Percentiles rank a stretch among this genome's conserved stretches.
These are phyloP conservation scores for Poeciliopsis paucimaculata DNA, from an alignment of 2,797 vertebrate species.

Conservation along the genomic window DNA sequence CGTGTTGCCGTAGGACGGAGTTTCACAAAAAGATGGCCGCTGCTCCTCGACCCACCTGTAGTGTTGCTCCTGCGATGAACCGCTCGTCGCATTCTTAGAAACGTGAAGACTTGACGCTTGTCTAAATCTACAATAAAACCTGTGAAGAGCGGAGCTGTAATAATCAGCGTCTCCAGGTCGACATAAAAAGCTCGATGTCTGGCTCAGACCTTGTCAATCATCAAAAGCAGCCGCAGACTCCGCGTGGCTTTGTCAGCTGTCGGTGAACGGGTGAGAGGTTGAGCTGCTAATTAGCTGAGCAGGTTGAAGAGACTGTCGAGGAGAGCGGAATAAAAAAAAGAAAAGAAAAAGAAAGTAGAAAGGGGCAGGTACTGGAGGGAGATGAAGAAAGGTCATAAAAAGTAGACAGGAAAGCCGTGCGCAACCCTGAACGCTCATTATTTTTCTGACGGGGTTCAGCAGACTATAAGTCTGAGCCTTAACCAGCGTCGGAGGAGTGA, in stretches of 20 bases:
- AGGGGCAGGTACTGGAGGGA: slow-evolving; percentile 48
- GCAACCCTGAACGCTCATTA: slow-evolving; percentile 64
- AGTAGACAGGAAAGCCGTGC: slow-evolving; percentile 53
- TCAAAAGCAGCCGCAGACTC: slow-evolving; percentile 37
- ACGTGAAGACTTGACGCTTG: neutral
- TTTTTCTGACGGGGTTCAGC: slow-evolving; percentile 61
- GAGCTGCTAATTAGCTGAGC: slow-evolving; percentile 76
- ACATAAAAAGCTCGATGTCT: slow-evolving; percentile 26
- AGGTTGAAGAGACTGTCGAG: slow-evolving; percentile 65
- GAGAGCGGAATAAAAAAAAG: slow-evolving; percentile 27
- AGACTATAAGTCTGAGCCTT: slow-evolving; percentile 48
- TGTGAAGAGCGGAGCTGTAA: slow-evolving; percentile 16
- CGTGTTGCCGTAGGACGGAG: neutral
- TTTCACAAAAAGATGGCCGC: neutral
- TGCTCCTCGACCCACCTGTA: slow-evolving; percentile 2
- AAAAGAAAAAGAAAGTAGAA: slow-evolving; percentile 36
- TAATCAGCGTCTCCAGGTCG: slow-evolving; percentile 23
- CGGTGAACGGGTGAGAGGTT: slow-evolving; percentile 57
- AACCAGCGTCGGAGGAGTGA: slow-evolving; percentile 40
- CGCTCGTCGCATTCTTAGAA: neutral
- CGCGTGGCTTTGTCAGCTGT: slow-evolving; percentile 44
- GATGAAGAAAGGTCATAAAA: slow-evolving; percentile 61
- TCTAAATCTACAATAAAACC: slow-evolving; percentile 34
- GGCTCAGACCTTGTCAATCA: slow-evolving; percentile 59
- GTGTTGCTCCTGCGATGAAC: slow-evolving; percentile 8